phyloP scores from a whole-genome alignment of 92 coral and sea anemone species.

The Pocillopora grandis region DNA sequence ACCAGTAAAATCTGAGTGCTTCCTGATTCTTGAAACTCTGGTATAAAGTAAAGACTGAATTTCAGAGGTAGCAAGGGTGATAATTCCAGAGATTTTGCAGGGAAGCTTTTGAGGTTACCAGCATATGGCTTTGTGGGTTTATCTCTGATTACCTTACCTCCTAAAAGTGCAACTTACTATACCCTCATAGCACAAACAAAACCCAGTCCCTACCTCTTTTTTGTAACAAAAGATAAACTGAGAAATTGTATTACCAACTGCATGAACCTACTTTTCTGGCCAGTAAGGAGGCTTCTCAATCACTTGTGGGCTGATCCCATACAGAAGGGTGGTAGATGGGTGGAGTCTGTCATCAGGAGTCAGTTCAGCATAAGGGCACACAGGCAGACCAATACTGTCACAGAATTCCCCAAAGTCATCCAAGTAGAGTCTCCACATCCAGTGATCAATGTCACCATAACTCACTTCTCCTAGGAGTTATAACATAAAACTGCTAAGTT shows the following conservation, averaged over 20 bases:
- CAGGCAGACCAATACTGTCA: constrained; percentile 81
- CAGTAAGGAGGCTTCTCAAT: constrained; percentile 79
- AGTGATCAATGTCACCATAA: constrained; percentile 84
- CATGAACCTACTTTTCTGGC: constrained; percentile 65
- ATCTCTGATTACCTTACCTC: too few relatives aligned
- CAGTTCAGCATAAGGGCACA: constrained; percentile 82
- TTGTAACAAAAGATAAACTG: too few relatives aligned
- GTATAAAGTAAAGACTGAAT: too few relatives aligned
- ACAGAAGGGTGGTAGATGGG: constrained; percentile 67
- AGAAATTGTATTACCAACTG: background rate
- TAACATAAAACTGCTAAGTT: background rate
- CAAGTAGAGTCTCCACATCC: constrained; percentile 92
- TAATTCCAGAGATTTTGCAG: too few relatives aligned
- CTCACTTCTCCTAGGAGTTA: constrained; percentile 59
- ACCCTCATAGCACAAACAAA: too few relatives aligned
- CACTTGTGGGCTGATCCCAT: constrained; percentile 84
- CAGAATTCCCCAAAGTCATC: constrained; percentile 92
- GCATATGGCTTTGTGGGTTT: too few relatives aligned
- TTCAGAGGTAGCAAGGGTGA: too few relatives aligned
- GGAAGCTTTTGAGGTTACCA: too few relatives aligned
- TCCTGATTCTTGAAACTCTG: too few relatives aligned
- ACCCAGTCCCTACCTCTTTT: too few relatives aligned
- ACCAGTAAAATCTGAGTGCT: too few relatives aligned
- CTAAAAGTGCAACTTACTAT: too few relatives aligned
- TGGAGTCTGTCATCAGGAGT: constrained; percentile 64